Evolutionary conservation across 64 coral and sea anemone species (phyloP).

Genomic region (Dendrophyllia cribrosa): DNA sequence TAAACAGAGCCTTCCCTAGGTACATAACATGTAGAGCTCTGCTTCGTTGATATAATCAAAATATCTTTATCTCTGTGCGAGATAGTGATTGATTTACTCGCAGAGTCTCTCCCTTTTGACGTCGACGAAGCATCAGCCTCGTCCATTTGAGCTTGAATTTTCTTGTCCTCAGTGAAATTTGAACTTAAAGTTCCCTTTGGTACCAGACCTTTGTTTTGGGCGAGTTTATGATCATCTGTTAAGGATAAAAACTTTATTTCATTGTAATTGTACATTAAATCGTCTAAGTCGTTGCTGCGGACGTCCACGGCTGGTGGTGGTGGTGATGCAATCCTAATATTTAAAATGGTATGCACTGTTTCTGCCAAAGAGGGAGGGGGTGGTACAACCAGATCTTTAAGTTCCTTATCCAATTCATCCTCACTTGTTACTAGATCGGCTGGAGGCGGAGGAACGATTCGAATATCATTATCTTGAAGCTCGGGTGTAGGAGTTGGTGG

Average conservation of each 20-base stretch:
- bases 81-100: background rate
- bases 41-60: too few species aligned
- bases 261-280: background rate
- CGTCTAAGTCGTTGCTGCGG: background rate
- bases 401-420: conserved; percentile 54
- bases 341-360: conserved; percentile 8
- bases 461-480: conserved; percentile 68
- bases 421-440: background rate
- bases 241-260: conserved; percentile 2
- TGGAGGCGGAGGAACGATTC: conserved; percentile 74
- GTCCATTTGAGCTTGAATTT: background rate
- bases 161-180: conserved; percentile 7
- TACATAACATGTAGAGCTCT: too few species aligned
- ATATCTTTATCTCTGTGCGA: background rate
- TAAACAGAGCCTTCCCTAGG: too few species aligned
- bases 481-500: conserved; percentile 74
- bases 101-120: background rate
- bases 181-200: background rate
- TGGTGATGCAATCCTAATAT: conserved; percentile 71
- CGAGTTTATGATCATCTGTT: conserved; percentile 21
- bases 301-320: conserved; percentile 14
- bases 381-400: conserved; percentile 75
- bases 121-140: background rate
- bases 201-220: background rate
- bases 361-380: conserved; percentile 62